Evolutionary conservation across 2,797 vertebrate species (phyloP).

Genomic region (Aldrovandia affinis): DNA sequence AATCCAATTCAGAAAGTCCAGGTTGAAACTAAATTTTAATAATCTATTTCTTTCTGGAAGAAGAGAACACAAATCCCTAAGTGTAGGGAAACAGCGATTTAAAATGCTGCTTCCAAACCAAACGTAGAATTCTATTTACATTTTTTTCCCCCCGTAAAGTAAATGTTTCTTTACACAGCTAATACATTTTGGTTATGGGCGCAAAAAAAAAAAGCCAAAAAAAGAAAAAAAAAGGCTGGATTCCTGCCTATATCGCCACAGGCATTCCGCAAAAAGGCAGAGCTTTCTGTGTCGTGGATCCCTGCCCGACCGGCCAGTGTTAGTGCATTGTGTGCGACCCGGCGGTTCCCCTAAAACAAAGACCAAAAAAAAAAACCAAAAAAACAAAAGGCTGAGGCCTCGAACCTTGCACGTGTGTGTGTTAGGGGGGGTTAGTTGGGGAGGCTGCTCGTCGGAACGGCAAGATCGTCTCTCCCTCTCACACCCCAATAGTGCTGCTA

Average conservation of each 20-base stretch:
- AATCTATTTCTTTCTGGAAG: conserved; percentile 61
- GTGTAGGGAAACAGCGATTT: conserved; percentile 63
- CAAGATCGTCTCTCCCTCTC: conserved; percentile 45
- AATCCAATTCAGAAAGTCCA: conserved; percentile 63
- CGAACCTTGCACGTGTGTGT: background rate
- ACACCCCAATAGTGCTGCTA: conserved; percentile 46
- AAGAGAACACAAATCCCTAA: conserved; percentile 60
- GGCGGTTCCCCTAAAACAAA: conserved; percentile 57
- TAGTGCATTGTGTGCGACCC: conserved; percentile 18
- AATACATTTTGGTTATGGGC: conserved; percentile 66
- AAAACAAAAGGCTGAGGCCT: background rate
- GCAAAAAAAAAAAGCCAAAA: conserved; percentile 38
- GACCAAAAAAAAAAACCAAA: conserved; percentile 55
- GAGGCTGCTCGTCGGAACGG: background rate
- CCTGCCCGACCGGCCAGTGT: conserved; percentile 38
- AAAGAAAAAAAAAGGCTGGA: conserved; percentile 33
- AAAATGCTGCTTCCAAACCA: conserved; percentile 62
- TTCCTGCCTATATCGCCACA: conserved; percentile 49
- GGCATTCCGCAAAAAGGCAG: conserved; percentile 56
- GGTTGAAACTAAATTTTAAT: conserved; percentile 55
- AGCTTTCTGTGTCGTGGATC: conserved; percentile 48
- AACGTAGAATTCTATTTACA: conserved; percentile 68
- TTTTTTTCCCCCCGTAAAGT: conserved; percentile 41
- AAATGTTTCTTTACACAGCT: conserved; percentile 60
- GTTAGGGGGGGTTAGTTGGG: background rate